These are phyloP conservation scores for Heliconius melpomene DNA, from an alignment of 1,140 invertebrate species.

Conservation along the genomic window DNA sequence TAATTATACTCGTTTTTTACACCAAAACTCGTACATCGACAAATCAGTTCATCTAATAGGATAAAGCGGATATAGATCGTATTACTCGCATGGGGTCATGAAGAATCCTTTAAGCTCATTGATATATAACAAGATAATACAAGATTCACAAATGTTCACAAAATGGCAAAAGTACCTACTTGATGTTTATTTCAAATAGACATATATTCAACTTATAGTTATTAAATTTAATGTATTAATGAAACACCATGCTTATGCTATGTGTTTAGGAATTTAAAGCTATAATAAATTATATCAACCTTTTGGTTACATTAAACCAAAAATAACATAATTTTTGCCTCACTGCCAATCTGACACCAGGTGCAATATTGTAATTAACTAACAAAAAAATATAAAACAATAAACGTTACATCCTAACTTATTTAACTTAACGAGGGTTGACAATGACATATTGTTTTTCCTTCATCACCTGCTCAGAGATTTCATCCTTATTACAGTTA, in stretches of 20 bases:
- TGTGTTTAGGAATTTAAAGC: no score
- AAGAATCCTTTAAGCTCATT: conserved; percentile 31
- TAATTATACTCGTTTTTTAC: conserved; percentile 13
- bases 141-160: conserved; percentile 13
- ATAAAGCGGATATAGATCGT: conserved; percentile 36
- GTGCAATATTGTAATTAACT: neutral
- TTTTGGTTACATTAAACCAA: no score
- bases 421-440: conserved; percentile 28
- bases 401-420: neutral
- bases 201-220: no score
- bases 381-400: conserved; percentile 13
- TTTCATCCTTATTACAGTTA: conserved; percentile 28
- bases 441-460: conserved; percentile 21
- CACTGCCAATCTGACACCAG: neutral
- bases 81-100: conserved; percentile 34
- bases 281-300: no score
- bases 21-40: conserved; percentile 21
- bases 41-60: conserved; percentile 34
- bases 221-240: no score
- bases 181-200: no score
- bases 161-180: neutral
- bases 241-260: no score
- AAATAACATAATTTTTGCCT: neutral
- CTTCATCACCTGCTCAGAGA: conserved; percentile 22
- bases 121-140: conserved; percentile 9